Evolutionary conservation across 2,888 invertebrate genomes (phyloP), one percentile per base, ranked within the genome.

Genomic region (Blastobasis lacticolella): DNA sequence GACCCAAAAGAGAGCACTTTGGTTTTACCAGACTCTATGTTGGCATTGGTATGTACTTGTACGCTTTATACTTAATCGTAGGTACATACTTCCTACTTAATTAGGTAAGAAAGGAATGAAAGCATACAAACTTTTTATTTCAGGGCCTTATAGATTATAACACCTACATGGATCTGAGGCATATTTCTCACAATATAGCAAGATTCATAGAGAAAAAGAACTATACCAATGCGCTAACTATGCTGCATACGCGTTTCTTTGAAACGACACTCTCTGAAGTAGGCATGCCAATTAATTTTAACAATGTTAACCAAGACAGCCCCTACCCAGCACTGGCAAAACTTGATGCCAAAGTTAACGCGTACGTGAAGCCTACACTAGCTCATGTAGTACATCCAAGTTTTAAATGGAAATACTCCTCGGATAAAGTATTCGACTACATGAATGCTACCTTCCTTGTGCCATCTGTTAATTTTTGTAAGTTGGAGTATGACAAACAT

Each of bases 381-480:
- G 49, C 56, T 6, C 55, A 57, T n/a, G 61, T 66, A 44, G 84
- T 87, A 1, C 79, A 84, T 50, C 78, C 81, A 61, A 75, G 70
- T 6, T 60, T 74, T 9, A 49, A 60, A 5, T 87, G 85, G 85
- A 60, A 63, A 4, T 86, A 78, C 54, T 58, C 78, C 40, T 72
- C 76, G 0, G 61, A 62, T 4, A 63, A 62, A 1, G 79, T 73
- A 10, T 83, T 80, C 56, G 56, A 73, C 37, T 69, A 55, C 52
- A 66, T 87, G 53, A 73, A 73, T 49, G 56, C 61, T 5, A 75
- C 67, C 53, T 82, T 84, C 53, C 66, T 84, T 36, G 62, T 80
- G 45, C 78, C 87, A 1, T 73, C 83, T 3, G 76, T 69, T 42
- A 78, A 75, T 49, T 87, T 80, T 61, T 74, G 87, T 87, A 74